Evolutionary conservation across 1,140 invertebrate genomes (phyloP).

Genomic region (Trichoplusia ni): DNA sequence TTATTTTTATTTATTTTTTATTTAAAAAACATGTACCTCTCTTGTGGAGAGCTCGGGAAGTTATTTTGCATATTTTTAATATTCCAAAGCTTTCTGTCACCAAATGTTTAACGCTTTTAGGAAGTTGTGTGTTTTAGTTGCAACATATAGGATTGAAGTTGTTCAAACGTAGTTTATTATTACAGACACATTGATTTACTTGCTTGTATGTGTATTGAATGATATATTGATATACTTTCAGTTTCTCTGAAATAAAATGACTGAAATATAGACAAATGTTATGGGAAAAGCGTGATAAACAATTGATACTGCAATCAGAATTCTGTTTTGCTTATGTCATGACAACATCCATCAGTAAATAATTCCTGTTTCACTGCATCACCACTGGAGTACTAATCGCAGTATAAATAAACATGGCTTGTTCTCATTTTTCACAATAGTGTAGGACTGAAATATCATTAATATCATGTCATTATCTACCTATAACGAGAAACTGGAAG

Average conservation of each 20-base stretch:
- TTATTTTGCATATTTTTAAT: slow-evolving; percentile 56
- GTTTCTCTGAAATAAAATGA: slow-evolving; percentile 14
- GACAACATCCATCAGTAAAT: no score
- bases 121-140: slow-evolving; percentile 42
- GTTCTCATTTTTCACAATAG: no score
- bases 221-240: slow-evolving; percentile 11
- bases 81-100: slow-evolving; percentile 71
- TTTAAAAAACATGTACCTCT: slow-evolving; percentile 67
- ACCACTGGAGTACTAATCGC: no score
- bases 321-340: no score
- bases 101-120: slow-evolving; percentile 57
- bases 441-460: no score
- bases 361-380: no score
- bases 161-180: background rate
- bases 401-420: no score
- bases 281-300: no score
- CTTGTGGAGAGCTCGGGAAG: slow-evolving; percentile 81
- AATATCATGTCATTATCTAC: no score
- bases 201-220: slow-evolving; percentile 6
- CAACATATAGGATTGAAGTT: slow-evolving; percentile 31
- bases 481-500: slow-evolving; percentile 25
- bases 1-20: slow-evolving; percentile 55
- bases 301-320: no score
- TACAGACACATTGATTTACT: slow-evolving; percentile 7
- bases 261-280: no score